Evolutionary conservation across 2,113 vertebrate genomes (phyloP), one percentile per base, ranked within the genome.

Genomic region (Balaenoptera acutorostrata): DNA sequence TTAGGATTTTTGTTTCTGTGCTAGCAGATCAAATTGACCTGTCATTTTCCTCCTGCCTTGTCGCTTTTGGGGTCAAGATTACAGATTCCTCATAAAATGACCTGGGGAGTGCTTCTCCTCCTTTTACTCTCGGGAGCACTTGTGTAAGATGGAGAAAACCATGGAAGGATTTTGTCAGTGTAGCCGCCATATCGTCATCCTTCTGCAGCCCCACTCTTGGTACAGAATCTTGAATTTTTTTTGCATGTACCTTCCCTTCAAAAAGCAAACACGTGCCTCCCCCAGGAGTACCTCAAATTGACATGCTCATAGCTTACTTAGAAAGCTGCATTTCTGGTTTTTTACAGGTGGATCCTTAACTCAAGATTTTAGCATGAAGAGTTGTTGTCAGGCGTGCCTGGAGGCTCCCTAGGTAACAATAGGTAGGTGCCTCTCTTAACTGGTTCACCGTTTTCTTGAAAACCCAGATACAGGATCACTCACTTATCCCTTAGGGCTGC

Each of bases 401-500:
- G 17, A 84, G 44, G 61, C 39, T n/a, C 72, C 74, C 57, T 80
- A 44, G 72, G 66, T 31, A 69, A 29, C 74, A 68, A 39, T 39
- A 74, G 83, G 90, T 91, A 41, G n/a, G 46, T 31, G 20, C 8
- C 36, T 55, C 33, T 64, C 46, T 46, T 41, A 41, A 20, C 71
- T 29, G 31, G 15, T 18, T 39, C 29, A 64, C 23, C 25, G 0
- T 66, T 46, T 10, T 74, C 82, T 82, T 61, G 27, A 86, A 90
- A 68, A 68, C 68, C n/a, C 31, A 84, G 46, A 8, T 5, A 14
- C 0, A 2, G 14, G n/a, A 6, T 69, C 25, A 15, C 17, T 18
- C 29, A 0, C n/a, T 15, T 7, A 12, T 23, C n/a, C 3, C 31
- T 13, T 6, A 39, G 88, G 36, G 3, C 55, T 4, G 1, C 72